Percentiles rank a stretch among this genome's conserved stretches.
Conservation (phyloP, 2,888 invertebrate species). For the Protophormia terraenovae region DNA sequence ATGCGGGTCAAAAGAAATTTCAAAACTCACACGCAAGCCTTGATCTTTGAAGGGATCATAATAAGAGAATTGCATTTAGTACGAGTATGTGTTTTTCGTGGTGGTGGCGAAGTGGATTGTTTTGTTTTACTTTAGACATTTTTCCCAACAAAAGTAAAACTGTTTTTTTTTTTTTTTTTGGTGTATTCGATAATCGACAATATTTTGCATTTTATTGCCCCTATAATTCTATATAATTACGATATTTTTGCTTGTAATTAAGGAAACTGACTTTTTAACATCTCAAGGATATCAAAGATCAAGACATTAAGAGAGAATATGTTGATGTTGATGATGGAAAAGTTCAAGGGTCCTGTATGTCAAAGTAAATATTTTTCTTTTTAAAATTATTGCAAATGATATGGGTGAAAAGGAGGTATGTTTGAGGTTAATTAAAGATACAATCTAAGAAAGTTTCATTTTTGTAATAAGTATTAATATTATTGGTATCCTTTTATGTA, state of each 20-base stretch:
- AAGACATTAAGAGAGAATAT: conserved; percentile 15
- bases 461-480: no score
- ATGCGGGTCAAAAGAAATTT: conserved; percentile 58
- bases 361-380: neutral
- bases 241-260: neutral
- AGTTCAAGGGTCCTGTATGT: conserved; percentile 46
- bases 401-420: neutral
- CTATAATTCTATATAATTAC: conserved; percentile 54
- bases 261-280: conserved; percentile 54
- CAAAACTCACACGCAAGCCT: conserved; percentile 52
- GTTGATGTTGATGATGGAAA: neutral
- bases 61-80: conserved; percentile 36
- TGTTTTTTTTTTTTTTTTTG: conserved; percentile 14
- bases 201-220: conserved; percentile 65
- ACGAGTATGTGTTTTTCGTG: neutral
- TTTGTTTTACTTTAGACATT: neutral
- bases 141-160: conserved; percentile 32
- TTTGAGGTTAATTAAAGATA: conserved; percentile 11
- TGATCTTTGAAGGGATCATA: conserved; percentile 45
- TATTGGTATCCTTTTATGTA: no score
- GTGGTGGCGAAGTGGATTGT: conserved; percentile 39
- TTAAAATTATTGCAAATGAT: neutral
- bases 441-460: neutral
- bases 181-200: conserved; percentile 18
- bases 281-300: conserved; percentile 64